Percentiles rank a stretch among this genome's conserved stretches.
These are phyloP conservation scores for Selene dorsalis DNA, from an alignment of 2,797 vertebrate genomes.

Conservation along the genomic window DNA sequence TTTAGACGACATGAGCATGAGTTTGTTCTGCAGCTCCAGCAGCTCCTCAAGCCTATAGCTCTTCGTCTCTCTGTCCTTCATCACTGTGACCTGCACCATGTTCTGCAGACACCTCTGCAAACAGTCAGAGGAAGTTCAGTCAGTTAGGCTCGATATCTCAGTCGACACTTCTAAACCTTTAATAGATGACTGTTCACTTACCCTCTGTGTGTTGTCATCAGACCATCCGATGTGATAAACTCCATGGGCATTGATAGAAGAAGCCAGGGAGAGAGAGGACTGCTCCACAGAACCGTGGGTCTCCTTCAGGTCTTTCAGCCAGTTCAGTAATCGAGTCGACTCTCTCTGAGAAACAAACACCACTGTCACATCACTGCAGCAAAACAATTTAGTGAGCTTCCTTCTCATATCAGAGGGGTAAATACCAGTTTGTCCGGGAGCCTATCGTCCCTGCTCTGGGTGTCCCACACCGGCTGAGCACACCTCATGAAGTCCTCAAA, in stretches of 20 bases:
- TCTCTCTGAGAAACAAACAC: constrained; percentile 73
- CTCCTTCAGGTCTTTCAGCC: constrained; percentile 84
- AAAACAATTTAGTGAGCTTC: background rate
- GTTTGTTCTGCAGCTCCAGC: constrained; percentile 85
- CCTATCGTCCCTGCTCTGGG: constrained; percentile 75
- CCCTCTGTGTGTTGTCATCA: constrained; percentile 68
- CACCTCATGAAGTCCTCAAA: constrained; percentile 73
- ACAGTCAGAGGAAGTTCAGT: background rate
- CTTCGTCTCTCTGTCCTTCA: constrained; percentile 44
- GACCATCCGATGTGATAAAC: constrained; percentile 81
- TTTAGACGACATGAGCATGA: constrained; percentile 87
- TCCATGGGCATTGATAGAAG: constrained; percentile 80
- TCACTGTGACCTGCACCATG: constrained; percentile 62
- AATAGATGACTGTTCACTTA: constrained; percentile 14
- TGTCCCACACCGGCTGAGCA: constrained; percentile 75
- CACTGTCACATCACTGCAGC: background rate
- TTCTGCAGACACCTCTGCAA: constrained; percentile 74
- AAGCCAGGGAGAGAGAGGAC: constrained; percentile 83
- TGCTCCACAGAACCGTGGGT: constrained; percentile 86
- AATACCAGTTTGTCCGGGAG: constrained; percentile 83
- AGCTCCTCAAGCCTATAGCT: constrained; percentile 79
- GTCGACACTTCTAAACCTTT: background rate
- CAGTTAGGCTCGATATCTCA: rapidly evolving
- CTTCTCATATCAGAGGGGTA: background rate
- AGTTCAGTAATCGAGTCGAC: constrained; percentile 76